Evolutionary conservation across 2,797 vertebrate species (phyloP), one percentile per base, ranked within the genome.

Genomic region (Natrix natrix): DNA sequence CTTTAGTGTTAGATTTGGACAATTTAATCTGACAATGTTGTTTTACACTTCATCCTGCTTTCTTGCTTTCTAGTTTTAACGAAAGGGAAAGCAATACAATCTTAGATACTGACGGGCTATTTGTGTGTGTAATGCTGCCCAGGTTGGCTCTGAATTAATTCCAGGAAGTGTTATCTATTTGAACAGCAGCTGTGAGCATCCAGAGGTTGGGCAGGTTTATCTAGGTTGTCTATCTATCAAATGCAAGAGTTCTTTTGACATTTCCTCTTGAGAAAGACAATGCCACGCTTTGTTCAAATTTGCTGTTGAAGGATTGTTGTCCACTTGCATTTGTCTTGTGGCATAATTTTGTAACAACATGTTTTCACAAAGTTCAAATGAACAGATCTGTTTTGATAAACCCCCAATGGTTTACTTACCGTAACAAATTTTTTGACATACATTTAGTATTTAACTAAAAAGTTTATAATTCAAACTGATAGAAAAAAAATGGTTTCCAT

Each of bases 181-280:
- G 94, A 95, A 94, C 93, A 93, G 94, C 94, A 96, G 95, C 96
- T 96, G 94, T 92, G 94, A 96, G 95, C 95, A 95, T 94, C 95
- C 95, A 96, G 95, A 48, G 95, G 94, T 94, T 63, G 91, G 87
- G 95, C 93, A 94, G 95, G 96, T 95, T 96, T 96, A 96, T 97
- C 96, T 96, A 43, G 0, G 55, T 97, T 96, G 96, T 97, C 95
- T 97, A 96, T 97, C 96, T 96, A 94, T 95, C 94, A 96, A 93
- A 94, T 86, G 95, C 96, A 96, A 95, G 97, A 97, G 95, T 97
- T 97, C 94, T 97, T 96, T 95, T 97, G 96, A 97, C 96, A 95
- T 96, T 97, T 97, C 96, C 96, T 97, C 96, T 95, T 92, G 96
- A 95, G 97, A 97, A 97, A 96, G 92, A 95, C 93, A 97, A 95